phyloP scores from a whole-genome alignment of 2,888 invertebrate species.

The Xestia ashworthii region DNA sequence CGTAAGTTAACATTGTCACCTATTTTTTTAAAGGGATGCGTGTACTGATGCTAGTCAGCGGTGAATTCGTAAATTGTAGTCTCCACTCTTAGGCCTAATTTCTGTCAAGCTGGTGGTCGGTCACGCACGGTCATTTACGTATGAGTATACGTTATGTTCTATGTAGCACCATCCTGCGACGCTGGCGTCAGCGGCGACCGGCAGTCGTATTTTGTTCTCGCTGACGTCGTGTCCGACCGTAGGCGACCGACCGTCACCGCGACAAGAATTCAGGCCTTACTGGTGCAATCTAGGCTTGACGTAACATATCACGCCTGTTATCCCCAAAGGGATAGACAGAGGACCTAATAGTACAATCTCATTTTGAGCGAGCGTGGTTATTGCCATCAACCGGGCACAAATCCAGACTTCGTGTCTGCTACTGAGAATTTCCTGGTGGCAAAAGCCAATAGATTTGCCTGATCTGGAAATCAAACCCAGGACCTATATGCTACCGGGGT shows the following conservation, averaged over 20 bases:
- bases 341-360: background rate
- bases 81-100: background rate
- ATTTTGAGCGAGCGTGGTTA: background rate
- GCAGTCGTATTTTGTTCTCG: too few species aligned
- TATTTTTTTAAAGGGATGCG: background rate
- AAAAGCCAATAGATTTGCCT: background rate
- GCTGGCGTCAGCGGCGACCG: too few species aligned
- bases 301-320: background rate
- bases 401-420: background rate
- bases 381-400: background rate
- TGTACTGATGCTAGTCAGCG: background rate
- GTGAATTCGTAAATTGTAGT: background rate
- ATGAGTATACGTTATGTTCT: too few species aligned
- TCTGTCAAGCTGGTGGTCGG: too few species aligned
- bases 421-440: too few species aligned
- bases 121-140: too few species aligned
- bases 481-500: too few species aligned
- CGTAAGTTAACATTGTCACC: constrained; percentile 32
- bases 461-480: background rate
- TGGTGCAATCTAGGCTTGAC: too few species aligned
- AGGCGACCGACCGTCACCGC: too few species aligned
- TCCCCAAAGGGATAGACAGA: background rate
- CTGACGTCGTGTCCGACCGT: too few species aligned
- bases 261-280: too few species aligned
- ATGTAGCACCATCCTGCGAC: too few species aligned